A percentile compares a stretch with the other conserved stretches of the same genome.
phyloP scores from a whole-genome alignment of 2,797 vertebrate genomes.

The Paramormyrops hopkinsi region DNA sequence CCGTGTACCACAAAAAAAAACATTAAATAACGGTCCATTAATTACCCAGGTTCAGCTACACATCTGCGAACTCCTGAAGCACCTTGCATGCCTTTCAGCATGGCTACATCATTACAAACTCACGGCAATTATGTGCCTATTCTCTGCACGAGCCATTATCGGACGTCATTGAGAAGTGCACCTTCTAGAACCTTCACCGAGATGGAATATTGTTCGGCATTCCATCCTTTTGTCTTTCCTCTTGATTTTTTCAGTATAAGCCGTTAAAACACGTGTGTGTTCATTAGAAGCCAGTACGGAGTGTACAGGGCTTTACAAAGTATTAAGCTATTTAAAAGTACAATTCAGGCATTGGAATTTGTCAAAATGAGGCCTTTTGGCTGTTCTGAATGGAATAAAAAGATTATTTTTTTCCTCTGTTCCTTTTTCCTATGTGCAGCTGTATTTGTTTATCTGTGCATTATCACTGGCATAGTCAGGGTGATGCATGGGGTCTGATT shows the following conservation, averaged over 20 bases:
- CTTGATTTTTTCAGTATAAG: neutral
- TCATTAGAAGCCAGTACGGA: neutral
- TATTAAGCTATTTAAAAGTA: neutral
- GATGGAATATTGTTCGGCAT: neutral
- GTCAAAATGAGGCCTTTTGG: neutral
- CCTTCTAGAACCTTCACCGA: neutral
- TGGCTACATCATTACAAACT: neutral
- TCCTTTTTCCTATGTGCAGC: neutral
- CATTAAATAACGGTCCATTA: constrained; percentile 31
- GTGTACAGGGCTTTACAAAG: neutral
- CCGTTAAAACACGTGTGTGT: neutral
- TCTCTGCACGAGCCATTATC: neutral
- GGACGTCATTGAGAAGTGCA: neutral
- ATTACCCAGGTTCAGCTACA: constrained; percentile 31
- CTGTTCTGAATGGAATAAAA: neutral
- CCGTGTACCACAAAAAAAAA: constrained; percentile 24
- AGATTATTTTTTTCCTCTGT: neutral
- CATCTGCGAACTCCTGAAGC: constrained; percentile 32
- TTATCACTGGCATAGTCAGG: neutral
- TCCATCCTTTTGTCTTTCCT: neutral
- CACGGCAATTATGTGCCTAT: neutral
- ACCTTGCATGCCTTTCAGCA: neutral
- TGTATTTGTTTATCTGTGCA: neutral
- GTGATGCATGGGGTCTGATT: neutral
- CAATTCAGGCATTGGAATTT: neutral